Evolutionary conservation across 2,888 invertebrate species (phyloP).

Genomic region (Slavum lentiscoides): DNA sequence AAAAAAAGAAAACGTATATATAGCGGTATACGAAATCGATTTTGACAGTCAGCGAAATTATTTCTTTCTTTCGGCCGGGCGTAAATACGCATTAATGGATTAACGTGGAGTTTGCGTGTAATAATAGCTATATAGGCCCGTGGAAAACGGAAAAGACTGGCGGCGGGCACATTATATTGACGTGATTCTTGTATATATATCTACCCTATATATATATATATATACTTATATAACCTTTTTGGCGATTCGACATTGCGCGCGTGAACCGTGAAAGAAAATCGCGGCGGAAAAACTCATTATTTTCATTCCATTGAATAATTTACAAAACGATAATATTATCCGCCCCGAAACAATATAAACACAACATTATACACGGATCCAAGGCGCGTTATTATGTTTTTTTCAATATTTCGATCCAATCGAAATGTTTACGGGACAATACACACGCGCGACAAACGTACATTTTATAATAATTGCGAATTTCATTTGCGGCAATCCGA

Average conservation of each 20-base stretch:
- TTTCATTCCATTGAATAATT: slow-evolving; percentile 21
- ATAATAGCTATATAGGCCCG: too few species aligned
- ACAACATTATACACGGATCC: not conserved
- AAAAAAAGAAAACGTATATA: not conserved
- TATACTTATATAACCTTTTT: not conserved
- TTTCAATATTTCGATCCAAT: not conserved
- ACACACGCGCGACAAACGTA: too few species aligned
- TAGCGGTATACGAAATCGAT: too few species aligned
- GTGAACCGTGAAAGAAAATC: slow-evolving; percentile 12
- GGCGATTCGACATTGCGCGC: slow-evolving; percentile 7
- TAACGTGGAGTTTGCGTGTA: slow-evolving; percentile 38
- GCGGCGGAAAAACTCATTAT: slow-evolving; percentile 7
- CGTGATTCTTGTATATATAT: slow-evolving; percentile 1
- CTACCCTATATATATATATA: not conserved
- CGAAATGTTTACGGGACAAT: not conserved
- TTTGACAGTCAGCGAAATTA: slow-evolving; percentile 42
- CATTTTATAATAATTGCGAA: too few species aligned
- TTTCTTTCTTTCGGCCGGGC: slow-evolving; percentile 34
- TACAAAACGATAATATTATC: slow-evolving; percentile 6
- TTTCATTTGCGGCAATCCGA: too few species aligned
- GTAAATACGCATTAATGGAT: slow-evolving; percentile 42
- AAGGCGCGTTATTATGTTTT: not conserved
- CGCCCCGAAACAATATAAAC: not conserved
- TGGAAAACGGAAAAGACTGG: not conserved
- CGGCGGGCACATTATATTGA: slow-evolving; percentile 5